phyloP scores from a whole-genome alignment of 2,888 invertebrate genomes.

The Acleris laterana region DNA sequence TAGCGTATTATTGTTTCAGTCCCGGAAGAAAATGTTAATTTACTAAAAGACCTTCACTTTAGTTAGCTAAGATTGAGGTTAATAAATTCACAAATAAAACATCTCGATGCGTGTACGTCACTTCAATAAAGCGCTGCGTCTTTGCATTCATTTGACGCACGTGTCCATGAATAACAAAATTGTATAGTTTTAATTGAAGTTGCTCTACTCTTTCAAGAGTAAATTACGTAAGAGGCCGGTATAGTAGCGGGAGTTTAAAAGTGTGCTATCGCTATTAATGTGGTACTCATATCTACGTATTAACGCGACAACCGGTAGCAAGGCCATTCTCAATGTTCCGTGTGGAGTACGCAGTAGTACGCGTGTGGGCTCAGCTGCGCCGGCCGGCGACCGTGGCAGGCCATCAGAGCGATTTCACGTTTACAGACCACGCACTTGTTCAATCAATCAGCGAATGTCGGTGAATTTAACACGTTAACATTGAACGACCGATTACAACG shows the following conservation, averaged over 20 bases:
- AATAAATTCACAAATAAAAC: too few relatives aligned
- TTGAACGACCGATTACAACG: slow-evolving; percentile 1
- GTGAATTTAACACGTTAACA: slow-evolving; percentile 29
- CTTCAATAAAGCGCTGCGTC: background rate
- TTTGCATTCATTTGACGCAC: slow-evolving; percentile 28
- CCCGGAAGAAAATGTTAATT: too few relatives aligned
- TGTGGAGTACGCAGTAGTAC: slow-evolving; percentile 49
- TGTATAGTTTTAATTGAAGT: slow-evolving; percentile 9
- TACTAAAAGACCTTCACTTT: too few relatives aligned
- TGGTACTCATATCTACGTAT: slow-evolving; percentile 40
- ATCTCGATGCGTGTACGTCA: background rate
- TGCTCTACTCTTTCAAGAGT: slow-evolving; percentile 7
- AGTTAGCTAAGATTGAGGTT: too few relatives aligned
- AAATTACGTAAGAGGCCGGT: slow-evolving; percentile 34
- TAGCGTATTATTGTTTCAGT: too few relatives aligned
- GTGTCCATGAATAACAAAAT: slow-evolving; percentile 14
- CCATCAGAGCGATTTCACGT: slow-evolving; percentile 48
- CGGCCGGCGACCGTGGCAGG: slow-evolving; percentile 52
- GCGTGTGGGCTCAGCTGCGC: slow-evolving; percentile 59
- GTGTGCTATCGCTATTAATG: slow-evolving; percentile 47
- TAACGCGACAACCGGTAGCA: slow-evolving; percentile 64
- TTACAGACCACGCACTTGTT: slow-evolving; percentile 39
- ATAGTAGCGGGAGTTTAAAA: slow-evolving; percentile 38
- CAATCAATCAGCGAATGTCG: slow-evolving; percentile 23
- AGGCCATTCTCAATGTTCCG: slow-evolving; percentile 77